These are phyloP conservation scores for Saccostrea echinata DNA, from an alignment of 1,140 invertebrate species.

Conservation along the genomic window DNA sequence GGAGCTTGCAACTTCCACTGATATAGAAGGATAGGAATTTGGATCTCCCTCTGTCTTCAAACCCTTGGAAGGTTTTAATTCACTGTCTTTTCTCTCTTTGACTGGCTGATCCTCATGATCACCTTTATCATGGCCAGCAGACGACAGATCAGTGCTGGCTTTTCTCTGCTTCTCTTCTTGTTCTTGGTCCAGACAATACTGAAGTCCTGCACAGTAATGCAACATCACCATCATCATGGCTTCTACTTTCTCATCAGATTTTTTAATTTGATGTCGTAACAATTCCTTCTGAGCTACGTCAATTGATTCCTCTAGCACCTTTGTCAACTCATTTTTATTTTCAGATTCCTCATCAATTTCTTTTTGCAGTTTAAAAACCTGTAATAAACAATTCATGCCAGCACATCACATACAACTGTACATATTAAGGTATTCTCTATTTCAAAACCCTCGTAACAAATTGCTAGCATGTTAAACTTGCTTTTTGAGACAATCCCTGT, in stretches of 20 bases:
- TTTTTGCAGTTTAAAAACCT: constrained; percentile 88
- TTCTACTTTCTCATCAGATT: constrained; percentile 88
- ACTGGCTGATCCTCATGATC: neutral
- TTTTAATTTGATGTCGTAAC: constrained; percentile 80
- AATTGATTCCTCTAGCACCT: constrained; percentile 79
- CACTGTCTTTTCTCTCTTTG: neutral
- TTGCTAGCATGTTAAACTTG: too few species aligned
- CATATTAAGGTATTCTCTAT: too few species aligned
- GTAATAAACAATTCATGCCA: constrained; percentile 51
- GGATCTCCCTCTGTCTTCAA: neutral
- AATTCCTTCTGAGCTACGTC: constrained; percentile 80
- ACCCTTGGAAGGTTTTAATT: neutral
- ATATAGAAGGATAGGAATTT: neutral
- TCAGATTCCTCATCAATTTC: constrained; percentile 85
- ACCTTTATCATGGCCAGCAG: neutral
- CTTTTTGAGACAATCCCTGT: too few species aligned
- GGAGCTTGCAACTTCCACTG: neutral
- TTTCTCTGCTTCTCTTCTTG: constrained; percentile 68
- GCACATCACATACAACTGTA: too few species aligned
- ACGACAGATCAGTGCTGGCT: neutral
- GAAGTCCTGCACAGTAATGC: constrained; percentile 91
- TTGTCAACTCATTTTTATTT: constrained; percentile 80
- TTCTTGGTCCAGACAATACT: constrained; percentile 83
- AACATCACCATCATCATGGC: constrained; percentile 90
- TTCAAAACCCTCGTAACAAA: too few species aligned